phyloP scores from a whole-genome alignment of 2,888 invertebrate species.

The Corbicula japonica region DNA sequence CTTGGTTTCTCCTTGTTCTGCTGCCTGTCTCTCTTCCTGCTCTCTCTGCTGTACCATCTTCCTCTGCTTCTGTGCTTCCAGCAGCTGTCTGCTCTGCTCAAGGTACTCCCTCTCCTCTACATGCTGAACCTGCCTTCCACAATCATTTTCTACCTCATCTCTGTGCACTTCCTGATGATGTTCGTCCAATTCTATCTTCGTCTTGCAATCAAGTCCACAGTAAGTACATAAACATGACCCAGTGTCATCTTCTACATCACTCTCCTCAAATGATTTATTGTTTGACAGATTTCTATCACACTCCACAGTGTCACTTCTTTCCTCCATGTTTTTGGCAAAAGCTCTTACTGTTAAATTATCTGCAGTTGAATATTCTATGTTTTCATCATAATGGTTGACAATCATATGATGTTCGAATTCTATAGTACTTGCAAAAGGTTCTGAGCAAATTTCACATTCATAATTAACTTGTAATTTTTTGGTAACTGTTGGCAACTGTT shows the following conservation, averaged over 20 bases:
- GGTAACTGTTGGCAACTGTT: too few species aligned
- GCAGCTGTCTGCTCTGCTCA: neutral
- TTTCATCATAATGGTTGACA: neutral
- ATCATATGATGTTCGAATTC: neutral
- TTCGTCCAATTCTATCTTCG: neutral
- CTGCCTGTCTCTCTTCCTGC: neutral
- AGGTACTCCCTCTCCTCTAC: conserved; percentile 7
- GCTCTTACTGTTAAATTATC: neutral
- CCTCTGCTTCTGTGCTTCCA: neutral
- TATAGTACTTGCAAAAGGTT: neutral
- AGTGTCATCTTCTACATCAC: neutral
- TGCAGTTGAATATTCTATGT: too few species aligned
- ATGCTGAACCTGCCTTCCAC: neutral
- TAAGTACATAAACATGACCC: conserved; percentile 9
- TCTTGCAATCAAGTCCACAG: conserved; percentile 1
- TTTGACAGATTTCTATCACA: neutral
- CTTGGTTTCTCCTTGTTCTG: neutral
- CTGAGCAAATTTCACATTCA: too few species aligned
- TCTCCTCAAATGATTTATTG: neutral
- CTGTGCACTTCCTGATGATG: neutral
- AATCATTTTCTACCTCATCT: neutral
- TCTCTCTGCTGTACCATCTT: neutral
- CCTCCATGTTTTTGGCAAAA: neutral
- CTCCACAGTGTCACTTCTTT: neutral
- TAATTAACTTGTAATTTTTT: too few species aligned